A percentile compares a stretch with the other conserved stretches of the same genome.
phyloP scores from a whole-genome alignment of 2,113 vertebrate species.

The Protobothrops mucrosquamatus region DNA sequence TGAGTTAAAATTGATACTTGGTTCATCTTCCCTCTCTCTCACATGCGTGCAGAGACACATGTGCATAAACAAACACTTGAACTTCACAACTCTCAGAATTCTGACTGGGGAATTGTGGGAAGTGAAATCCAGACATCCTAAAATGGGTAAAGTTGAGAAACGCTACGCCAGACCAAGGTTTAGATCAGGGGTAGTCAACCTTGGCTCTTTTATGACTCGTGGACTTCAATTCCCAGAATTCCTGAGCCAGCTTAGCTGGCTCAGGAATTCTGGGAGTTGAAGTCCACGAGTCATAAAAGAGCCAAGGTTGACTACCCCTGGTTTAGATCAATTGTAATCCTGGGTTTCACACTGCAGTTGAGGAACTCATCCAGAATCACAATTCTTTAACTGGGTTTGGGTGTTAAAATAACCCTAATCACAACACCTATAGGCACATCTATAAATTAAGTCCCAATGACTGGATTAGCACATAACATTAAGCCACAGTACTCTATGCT shows the following conservation, averaged over 20 bases:
- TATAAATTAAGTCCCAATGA: neutral
- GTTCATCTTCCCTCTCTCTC: neutral
- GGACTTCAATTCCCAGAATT: too few relatives aligned
- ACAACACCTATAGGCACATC: neutral
- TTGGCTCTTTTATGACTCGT: too few relatives aligned
- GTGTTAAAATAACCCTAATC: neutral
- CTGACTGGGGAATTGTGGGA: neutral
- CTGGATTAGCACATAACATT: neutral
- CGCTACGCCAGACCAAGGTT: neutral
- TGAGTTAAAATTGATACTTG: neutral
- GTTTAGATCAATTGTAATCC: neutral
- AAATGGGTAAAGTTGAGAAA: neutral
- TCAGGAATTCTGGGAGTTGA: too few relatives aligned
- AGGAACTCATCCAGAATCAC: neutral
- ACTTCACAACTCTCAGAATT: neutral
- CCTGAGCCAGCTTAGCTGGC: too few relatives aligned
- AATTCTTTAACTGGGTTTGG: neutral
- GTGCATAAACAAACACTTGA: neutral
- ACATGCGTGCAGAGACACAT: neutral
- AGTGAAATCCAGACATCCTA: neutral
- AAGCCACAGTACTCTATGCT: too few relatives aligned
- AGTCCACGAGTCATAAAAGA: too few relatives aligned
- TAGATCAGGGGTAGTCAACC: too few relatives aligned
- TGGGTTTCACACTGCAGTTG: neutral
- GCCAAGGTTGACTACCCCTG: too few relatives aligned